Percentiles rank a stretch among this genome's conserved stretches.
Evolutionary conservation across 1,140 invertebrate species (phyloP).

Genomic region (Calliopsis andreniformis): DNA sequence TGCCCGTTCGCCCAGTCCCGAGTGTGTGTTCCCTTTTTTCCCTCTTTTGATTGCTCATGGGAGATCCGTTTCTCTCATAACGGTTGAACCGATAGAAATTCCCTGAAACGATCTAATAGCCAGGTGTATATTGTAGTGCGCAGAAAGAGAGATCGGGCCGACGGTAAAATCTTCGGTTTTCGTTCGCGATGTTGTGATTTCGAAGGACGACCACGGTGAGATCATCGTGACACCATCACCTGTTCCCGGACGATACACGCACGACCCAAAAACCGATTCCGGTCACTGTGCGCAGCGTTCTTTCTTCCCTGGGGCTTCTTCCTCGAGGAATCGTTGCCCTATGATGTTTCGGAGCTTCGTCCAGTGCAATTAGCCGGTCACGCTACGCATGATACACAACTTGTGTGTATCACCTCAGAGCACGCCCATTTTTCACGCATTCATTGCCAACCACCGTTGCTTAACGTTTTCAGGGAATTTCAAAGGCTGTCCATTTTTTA

Average conservation of each 20-base stretch:
- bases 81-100: neutral
- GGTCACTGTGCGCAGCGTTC: neutral
- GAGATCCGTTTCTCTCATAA: constrained; percentile 2
- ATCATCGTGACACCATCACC: constrained; percentile 65
- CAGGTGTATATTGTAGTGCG: neutral
- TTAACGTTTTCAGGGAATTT: constrained; percentile 24
- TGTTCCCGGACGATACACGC: constrained; percentile 29
- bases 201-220: constrained; percentile 64
- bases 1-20: constrained; percentile 65
- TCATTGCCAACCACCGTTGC: constrained; percentile 59
- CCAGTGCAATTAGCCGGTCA: neutral
- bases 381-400: constrained; percentile 24
- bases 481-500: constrained; percentile 41
- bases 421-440: constrained; percentile 63
- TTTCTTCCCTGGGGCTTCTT: neutral
- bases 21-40: constrained; percentile 36
- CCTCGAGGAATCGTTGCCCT: neutral
- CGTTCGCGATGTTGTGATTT: constrained; percentile 57
- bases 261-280: neutral
- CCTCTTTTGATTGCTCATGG: constrained; percentile 15
- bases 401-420: constrained; percentile 29
- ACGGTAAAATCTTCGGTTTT: constrained; percentile 7
- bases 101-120: neutral
- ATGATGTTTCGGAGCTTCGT: neutral
- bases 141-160: neutral